Evolutionary conservation across 2,113 vertebrate species (phyloP), one percentile per base, ranked within the genome.

Genomic region (Desmodus rotundus): DNA sequence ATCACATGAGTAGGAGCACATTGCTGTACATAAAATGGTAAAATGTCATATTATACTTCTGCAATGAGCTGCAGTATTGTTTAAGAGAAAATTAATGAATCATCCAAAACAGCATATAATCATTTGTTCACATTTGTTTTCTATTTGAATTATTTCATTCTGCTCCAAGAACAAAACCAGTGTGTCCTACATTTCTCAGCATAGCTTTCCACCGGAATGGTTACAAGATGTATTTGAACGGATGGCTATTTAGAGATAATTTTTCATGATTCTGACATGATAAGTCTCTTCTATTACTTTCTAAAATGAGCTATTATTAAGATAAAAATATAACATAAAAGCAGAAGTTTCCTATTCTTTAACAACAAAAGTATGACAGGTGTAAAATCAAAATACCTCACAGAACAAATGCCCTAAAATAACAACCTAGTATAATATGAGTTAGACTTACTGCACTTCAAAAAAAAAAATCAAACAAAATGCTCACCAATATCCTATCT

Each of bases 401-500:
- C 41, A 94, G 91, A 96, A 70, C 43, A 95, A 22, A 4, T 70
- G 24, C 84, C 41, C 15, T 77, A 45, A 97, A 83, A 84, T 88
- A 47, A 89, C 22, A 87, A 22, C 11, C 22, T 68, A 91, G 8
- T 70, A 58, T 89, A 74, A 87, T 24, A 82, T 38, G 96, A 95
- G 83, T 36, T 47, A 26, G 47, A 92, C 24, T 87, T 96, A 95
- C 68, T 96, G 41, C 31, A 87, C 22, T 61, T n/a, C 61, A 92
- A 94, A 97, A 95, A 68, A n/a, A 43, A 77, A 58, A 26, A 38
- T 61, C 1, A 98, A 97, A 96, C 33, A 50, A 93, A 96, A 87
- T 90, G 45, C 70, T 96, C 61, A 47, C 68, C 91, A 94, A n/a
- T 52, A 85, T 41, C 54, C 11, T 58, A 65, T 87, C 17, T 28